phyloP scores from a whole-genome alignment of 92 coral and sea anemone genomes.

The Phenganax subtilis region DNA sequence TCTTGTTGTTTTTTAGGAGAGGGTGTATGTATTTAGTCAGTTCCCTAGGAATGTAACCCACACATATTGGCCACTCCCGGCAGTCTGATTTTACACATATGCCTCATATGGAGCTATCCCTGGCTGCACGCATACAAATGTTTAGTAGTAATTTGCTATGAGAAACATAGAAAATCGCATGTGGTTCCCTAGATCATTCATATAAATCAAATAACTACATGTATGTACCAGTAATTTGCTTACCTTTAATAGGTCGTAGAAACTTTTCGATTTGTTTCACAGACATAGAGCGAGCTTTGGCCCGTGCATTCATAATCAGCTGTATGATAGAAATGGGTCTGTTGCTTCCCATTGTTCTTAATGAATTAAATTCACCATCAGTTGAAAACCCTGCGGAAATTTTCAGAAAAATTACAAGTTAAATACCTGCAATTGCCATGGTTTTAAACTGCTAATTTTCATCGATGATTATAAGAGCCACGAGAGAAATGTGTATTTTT shows the following conservation, averaged over 20 bases:
- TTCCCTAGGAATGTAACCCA: constrained; percentile 53
- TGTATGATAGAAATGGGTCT: constrained; percentile 61
- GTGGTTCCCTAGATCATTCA: too few relatives aligned
- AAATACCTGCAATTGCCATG: too few relatives aligned
- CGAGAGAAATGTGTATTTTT: neutral
- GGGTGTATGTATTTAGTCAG: constrained; percentile 45
- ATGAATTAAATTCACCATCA: constrained; percentile 61
- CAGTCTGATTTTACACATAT: constrained; percentile 41
- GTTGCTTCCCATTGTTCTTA: constrained; percentile 54
- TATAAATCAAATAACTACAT: too few relatives aligned
- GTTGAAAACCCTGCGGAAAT: constrained; percentile 48
- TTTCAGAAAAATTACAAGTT: neutral
- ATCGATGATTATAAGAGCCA: neutral
- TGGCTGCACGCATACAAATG: too few relatives aligned
- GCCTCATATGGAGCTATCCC: too few relatives aligned
- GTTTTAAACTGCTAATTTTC: too few relatives aligned
- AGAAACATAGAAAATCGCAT: too few relatives aligned
- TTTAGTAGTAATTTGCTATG: too few relatives aligned
- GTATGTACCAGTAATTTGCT: neutral
- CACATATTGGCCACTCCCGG: constrained; percentile 26
- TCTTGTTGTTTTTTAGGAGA: constrained; percentile 17
- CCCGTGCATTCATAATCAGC: constrained; percentile 63
- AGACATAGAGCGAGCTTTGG: constrained; percentile 45
- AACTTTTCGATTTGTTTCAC: constrained; percentile 45
- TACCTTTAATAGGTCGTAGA: constrained; percentile 50